Percentiles rank a stretch among this genome's conserved stretches.
Evolutionary conservation across 2,113 vertebrate genomes (phyloP).

Genomic region (Microcebus lehilahytsara): DNA sequence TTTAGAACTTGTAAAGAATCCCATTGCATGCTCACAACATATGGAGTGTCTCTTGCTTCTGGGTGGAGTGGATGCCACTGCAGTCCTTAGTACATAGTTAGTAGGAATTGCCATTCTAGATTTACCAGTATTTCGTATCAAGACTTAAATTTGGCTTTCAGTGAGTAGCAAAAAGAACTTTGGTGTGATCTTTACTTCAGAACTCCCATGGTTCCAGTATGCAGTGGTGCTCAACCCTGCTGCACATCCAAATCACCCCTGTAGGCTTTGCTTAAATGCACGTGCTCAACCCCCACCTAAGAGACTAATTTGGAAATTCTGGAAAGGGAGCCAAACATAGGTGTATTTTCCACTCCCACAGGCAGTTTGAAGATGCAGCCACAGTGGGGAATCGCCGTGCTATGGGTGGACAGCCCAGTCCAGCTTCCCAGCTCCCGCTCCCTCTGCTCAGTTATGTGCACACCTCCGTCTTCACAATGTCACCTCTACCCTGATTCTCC

Average conservation of each 20-base stretch:
- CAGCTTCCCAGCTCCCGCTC: not conserved
- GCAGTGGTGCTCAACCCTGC: not conserved
- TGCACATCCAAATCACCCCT: not conserved
- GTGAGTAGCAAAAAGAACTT: too few relatives aligned
- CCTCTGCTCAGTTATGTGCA: not conserved
- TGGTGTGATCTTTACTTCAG: not conserved
- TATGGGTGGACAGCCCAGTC: accelerated
- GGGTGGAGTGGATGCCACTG: not conserved
- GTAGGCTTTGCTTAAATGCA: not conserved
- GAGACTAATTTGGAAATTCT: not conserved
- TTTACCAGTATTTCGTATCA: not conserved
- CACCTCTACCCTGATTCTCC: not conserved
- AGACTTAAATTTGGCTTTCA: not conserved
- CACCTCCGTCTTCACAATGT: too few relatives aligned
- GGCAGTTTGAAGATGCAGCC: not conserved
- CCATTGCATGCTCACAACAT: not conserved
- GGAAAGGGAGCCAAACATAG: not conserved
- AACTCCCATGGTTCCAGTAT: not conserved
- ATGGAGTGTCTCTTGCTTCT: not conserved
- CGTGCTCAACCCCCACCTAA: not conserved
- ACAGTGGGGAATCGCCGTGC: not conserved
- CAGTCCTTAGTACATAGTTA: not conserved
- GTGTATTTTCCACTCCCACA: not conserved
- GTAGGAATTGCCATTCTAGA: not conserved
- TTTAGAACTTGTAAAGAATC: not conserved